A percentile compares a stretch with the other conserved stretches of the same genome.
These are phyloP conservation scores for Parotocinclus haroldoi DNA, from an alignment of 2,797 vertebrate genomes.

Conservation along the genomic window DNA sequence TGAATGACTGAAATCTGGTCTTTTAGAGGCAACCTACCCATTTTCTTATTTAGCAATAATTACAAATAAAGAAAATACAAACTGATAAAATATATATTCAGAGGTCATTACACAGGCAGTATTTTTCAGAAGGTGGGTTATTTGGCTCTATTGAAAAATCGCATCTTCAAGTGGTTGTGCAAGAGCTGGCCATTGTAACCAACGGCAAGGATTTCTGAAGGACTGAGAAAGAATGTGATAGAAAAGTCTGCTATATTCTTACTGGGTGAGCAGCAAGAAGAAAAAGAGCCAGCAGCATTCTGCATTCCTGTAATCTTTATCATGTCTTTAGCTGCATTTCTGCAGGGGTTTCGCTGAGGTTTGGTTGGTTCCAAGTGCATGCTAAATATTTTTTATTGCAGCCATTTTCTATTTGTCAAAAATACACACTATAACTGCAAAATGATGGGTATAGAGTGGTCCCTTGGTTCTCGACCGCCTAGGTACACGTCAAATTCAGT, in stretches of 20 bases:
- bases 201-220: constrained; percentile 15
- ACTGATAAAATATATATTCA: too few relatives aligned
- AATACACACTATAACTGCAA: too few relatives aligned
- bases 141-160: constrained; percentile 17
- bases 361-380: constrained; percentile 39
- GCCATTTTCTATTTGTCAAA: not conserved
- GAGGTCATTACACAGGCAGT: too few relatives aligned
- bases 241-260: constrained; percentile 27
- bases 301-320: constrained; percentile 59
- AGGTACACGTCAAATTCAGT: too few relatives aligned
- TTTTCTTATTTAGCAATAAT: too few relatives aligned
- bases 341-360: constrained; percentile 33
- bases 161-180: constrained; percentile 13
- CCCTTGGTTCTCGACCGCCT: too few relatives aligned
- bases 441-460: too few relatives aligned
- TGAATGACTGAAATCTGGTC: too few relatives aligned
- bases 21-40: too few relatives aligned
- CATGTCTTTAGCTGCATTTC: constrained; percentile 53
- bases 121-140: constrained; percentile 14
- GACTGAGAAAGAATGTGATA: constrained; percentile 29
- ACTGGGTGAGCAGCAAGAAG: constrained; percentile 59
- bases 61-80: too few relatives aligned
- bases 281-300: constrained; percentile 59
- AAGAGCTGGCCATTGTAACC: constrained; percentile 27
- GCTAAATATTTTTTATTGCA: not conserved